These are phyloP conservation scores for Mizuhopecten yessoensis DNA, from an alignment of 1,140 invertebrate species.

Conservation along the genomic window DNA sequence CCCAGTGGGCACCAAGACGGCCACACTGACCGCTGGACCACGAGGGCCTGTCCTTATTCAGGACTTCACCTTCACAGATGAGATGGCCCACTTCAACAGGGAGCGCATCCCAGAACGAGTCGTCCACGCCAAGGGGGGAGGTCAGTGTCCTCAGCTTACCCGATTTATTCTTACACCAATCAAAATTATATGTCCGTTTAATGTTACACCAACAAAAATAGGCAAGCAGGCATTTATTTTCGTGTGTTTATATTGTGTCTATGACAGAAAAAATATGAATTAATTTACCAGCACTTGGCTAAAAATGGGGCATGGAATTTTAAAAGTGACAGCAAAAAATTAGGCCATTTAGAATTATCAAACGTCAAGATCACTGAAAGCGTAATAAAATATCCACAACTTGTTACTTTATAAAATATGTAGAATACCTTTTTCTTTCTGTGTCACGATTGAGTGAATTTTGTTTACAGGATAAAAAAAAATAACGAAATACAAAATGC, in stretches of 20 bases:
- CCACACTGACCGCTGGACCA: slow-evolving; percentile 91
- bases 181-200: not conserved
- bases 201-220: too few relatives aligned
- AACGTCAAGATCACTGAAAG: too few relatives aligned
- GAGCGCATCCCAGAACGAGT: slow-evolving; percentile 98
- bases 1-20: slow-evolving; percentile 91
- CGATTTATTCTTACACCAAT: not conserved
- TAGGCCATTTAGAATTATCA: not conserved
- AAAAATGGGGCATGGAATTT: not conserved
- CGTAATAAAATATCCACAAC: too few relatives aligned
- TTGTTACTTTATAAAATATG: not conserved
- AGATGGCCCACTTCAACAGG: slow-evolving; percentile 93
- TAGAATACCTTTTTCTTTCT: not conserved
- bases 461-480: not conserved
- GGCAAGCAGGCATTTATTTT: not conserved
- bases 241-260: not conserved
- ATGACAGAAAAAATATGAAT: too few relatives aligned
- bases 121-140: slow-evolving; percentile 98
- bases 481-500: too few relatives aligned
- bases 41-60: slow-evolving; percentile 94
- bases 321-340: not conserved
- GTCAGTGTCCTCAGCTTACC: slow-evolving; percentile 81
- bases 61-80: slow-evolving; percentile 93
- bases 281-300: not conserved
- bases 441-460: not conserved